A percentile compares a stretch with the other conserved stretches of the same genome.
Evolutionary conservation across 1,140 invertebrate species (phyloP).

Genomic region (Pogonomyrmex barbatus): DNA sequence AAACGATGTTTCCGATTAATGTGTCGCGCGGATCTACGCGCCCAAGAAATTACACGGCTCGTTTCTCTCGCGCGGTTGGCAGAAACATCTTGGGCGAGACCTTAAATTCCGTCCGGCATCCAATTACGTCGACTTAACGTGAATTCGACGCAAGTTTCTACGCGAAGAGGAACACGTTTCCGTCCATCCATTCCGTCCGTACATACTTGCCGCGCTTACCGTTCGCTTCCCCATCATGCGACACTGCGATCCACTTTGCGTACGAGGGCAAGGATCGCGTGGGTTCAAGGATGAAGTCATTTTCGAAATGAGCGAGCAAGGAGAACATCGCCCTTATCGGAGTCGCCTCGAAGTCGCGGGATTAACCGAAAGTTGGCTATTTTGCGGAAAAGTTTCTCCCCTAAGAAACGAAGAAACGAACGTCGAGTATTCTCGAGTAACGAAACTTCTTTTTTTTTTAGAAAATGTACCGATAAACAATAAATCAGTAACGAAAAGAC

Average conservation of each 20-base stretch:
- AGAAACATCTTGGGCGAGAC: background rate
- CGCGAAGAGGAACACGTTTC: background rate
- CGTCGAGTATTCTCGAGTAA: background rate
- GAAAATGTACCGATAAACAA: background rate
- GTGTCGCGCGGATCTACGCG: background rate
- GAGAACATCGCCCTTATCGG: background rate
- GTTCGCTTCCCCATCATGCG: background rate
- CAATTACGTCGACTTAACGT: slow-evolving; percentile 21
- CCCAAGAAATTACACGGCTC: slow-evolving; percentile 1
- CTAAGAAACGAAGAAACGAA: background rate
- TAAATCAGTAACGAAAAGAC: background rate
- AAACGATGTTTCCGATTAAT: background rate
- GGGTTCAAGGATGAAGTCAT: slow-evolving; percentile 28
- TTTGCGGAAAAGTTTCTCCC: background rate
- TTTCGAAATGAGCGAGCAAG: slow-evolving; percentile 1
- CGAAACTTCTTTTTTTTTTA: background rate
- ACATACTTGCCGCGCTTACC: slow-evolving; percentile 13
- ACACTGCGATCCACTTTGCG: slow-evolving; percentile 32
- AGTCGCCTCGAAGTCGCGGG: background rate
- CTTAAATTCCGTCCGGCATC: slow-evolving; percentile 13
- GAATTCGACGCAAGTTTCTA: background rate
- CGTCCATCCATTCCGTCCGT: background rate
- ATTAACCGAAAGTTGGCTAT: background rate
- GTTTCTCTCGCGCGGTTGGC: background rate
- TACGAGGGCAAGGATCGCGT: background rate